These are phyloP conservation scores for Eupithecia subumbrata DNA, from an alignment of 2,888 invertebrate genomes.

Conservation along the genomic window DNA sequence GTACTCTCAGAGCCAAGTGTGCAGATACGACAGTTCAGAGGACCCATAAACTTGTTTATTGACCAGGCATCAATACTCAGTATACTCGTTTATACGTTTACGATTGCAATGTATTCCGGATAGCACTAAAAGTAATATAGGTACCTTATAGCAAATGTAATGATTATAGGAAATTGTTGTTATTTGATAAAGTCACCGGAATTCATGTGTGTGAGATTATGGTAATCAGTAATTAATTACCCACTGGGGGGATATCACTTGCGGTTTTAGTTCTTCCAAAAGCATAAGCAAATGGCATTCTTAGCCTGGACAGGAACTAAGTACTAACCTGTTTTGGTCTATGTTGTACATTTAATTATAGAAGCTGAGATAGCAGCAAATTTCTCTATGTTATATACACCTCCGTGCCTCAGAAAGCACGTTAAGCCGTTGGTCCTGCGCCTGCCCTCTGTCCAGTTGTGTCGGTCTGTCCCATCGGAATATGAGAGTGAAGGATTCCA, in stretches of 20 bases:
- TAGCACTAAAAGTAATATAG: slow-evolving; percentile 9
- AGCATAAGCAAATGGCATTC: not conserved
- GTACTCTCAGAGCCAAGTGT: not conserved
- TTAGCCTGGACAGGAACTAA: not conserved
- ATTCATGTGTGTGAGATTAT: not conserved
- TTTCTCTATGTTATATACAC: too few relatives aligned
- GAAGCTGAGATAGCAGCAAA: not conserved
- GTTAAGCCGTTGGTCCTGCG: too few relatives aligned
- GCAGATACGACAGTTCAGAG: slow-evolving; percentile 17
- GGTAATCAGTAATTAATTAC: not conserved
- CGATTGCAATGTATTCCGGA: slow-evolving; percentile 22
- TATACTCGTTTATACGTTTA: slow-evolving; percentile 4
- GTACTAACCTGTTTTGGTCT: not conserved
- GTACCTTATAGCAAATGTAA: not conserved
- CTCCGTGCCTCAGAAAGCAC: too few relatives aligned
- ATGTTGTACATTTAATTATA: not conserved
- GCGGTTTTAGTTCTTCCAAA: not conserved
- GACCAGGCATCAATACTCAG: slow-evolving; percentile 21
- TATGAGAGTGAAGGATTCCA: too few relatives aligned
- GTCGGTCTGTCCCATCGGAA: too few relatives aligned
- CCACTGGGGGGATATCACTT: not conserved
- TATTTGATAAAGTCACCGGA: not conserved
- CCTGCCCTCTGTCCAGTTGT: too few relatives aligned
- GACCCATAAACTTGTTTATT: slow-evolving; percentile 23
- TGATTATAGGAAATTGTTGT: not conserved